Conservation (phyloP, 2,888 invertebrate species). For the Folsomia manolachei region DNA sequence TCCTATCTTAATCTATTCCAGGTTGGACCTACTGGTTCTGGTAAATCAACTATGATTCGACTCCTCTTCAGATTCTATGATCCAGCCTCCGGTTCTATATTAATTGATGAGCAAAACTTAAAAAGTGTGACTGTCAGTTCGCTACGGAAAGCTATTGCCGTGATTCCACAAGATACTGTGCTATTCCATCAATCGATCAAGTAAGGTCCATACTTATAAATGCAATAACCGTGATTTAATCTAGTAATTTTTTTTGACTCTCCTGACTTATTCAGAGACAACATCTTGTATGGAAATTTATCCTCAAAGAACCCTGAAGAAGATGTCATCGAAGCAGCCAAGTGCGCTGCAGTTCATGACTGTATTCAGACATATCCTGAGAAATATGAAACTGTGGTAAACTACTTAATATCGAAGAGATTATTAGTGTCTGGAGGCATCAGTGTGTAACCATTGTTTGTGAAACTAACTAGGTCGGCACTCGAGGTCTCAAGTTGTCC, state of each 20-base stretch:
- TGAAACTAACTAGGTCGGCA: slow-evolving; percentile 91
- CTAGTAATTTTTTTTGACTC: too few species aligned
- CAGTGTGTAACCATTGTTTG: too few species aligned
- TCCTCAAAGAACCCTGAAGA: neutral
- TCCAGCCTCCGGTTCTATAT: slow-evolving; percentile 52
- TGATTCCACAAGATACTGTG: slow-evolving; percentile 96
- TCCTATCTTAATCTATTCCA: neutral
- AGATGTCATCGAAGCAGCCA: neutral
- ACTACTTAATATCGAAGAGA: too few species aligned
- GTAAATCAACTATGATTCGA: slow-evolving; percentile 95
- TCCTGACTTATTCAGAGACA: neutral
- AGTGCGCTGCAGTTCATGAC: neutral
- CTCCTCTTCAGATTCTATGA: slow-evolving; percentile 95
- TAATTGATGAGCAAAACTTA: slow-evolving; percentile 4
- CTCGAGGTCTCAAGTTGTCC: slow-evolving; percentile 87
- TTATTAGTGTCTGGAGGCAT: too few species aligned
- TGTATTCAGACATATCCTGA: neutral
- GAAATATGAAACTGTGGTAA: too few species aligned
- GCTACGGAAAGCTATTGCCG: slow-evolving; percentile 68
- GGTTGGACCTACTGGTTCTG: slow-evolving; percentile 53
- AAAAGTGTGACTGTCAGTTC: neutral
- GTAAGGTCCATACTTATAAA: too few species aligned
- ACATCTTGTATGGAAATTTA: neutral
- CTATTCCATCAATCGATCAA: slow-evolving; percentile 87
- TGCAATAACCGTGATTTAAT: too few species aligned